Evolutionary conservation across 2,888 invertebrate species (phyloP).

Genomic region (Pimpla rufipes): DNA sequence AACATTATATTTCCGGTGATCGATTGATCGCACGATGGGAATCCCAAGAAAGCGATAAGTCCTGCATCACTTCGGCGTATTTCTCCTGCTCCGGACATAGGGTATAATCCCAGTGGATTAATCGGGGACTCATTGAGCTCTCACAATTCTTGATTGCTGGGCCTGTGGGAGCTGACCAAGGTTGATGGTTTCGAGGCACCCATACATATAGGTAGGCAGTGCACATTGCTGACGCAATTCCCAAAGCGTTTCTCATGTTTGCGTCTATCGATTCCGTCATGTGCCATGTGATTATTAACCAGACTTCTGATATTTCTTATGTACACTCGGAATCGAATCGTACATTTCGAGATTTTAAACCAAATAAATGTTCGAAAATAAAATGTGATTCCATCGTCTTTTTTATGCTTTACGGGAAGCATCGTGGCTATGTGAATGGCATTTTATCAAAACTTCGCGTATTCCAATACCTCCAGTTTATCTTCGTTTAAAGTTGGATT

Average conservation of each 20-base stretch:
- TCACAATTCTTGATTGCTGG: slow-evolving; percentile 74
- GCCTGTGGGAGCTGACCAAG: slow-evolving; percentile 76
- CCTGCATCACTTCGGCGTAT: slow-evolving; percentile 28
- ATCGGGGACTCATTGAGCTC: slow-evolving; percentile 74
- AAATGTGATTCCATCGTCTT: neutral
- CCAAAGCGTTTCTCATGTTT: slow-evolving; percentile 77
- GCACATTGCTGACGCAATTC: slow-evolving; percentile 71
- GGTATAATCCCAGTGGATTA: slow-evolving; percentile 74
- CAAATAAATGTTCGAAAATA: neutral
- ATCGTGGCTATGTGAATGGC: neutral
- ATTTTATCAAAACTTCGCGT: slow-evolving; percentile 6
- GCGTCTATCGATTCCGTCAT: slow-evolving; percentile 68
- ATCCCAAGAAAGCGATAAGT: slow-evolving; percentile 24
- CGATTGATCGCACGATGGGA: slow-evolving; percentile 11
- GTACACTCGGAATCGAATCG: slow-evolving; percentile 28
- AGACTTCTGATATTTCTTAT: neutral
- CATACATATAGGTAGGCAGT: slow-evolving; percentile 7
- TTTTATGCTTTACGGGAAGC: neutral
- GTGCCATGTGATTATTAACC: slow-evolving; percentile 71
- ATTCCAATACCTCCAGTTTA: slow-evolving; percentile 30
- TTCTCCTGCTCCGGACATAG: slow-evolving; percentile 14
- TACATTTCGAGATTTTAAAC: neutral
- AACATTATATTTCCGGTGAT: slow-evolving; percentile 22
- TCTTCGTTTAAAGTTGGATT: slow-evolving; percentile 12
- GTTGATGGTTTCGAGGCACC: slow-evolving; percentile 23